Percentiles rank a stretch among this genome's conserved stretches.
Conservation (phyloP, 2,888 invertebrate genomes). For the Andrena minutula region DNA sequence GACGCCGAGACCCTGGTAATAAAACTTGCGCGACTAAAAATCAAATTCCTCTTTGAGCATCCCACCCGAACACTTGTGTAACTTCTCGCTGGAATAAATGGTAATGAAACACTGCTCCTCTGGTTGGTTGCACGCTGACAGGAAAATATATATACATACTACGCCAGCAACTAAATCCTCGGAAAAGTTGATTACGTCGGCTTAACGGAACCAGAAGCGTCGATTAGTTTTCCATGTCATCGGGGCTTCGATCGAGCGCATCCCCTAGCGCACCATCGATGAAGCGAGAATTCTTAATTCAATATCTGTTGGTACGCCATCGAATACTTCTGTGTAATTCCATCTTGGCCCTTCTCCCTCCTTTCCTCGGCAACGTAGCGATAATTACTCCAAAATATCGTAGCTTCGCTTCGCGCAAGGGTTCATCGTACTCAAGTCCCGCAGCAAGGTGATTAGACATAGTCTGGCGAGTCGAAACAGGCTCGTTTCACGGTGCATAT, state of each 20-base stretch:
- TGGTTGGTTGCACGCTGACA: background rate
- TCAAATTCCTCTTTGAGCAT: background rate
- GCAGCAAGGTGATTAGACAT: background rate
- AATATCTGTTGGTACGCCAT: slow-evolving; percentile 9
- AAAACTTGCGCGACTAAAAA: slow-evolving; percentile 1
- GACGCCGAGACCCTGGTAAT: background rate
- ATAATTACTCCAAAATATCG: too few species aligned
- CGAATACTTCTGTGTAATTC: background rate
- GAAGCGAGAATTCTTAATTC: slow-evolving; percentile 39
- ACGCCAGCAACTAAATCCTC: background rate
- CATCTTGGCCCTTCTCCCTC: background rate
- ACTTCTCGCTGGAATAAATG: slow-evolving; percentile 9
- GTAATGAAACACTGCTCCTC: slow-evolving; percentile 21
- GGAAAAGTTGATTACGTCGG: slow-evolving; percentile 39
- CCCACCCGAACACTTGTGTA: background rate
- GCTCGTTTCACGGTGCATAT: background rate
- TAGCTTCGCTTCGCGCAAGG: too few species aligned
- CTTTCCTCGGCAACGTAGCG: background rate
- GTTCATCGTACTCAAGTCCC: too few species aligned
- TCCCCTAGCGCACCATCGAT: background rate
- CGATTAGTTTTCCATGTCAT: slow-evolving; percentile 35
- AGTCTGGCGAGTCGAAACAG: background rate
- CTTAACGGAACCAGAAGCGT: slow-evolving; percentile 22
- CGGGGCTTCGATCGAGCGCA: background rate
- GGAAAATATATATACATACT: background rate